These are phyloP conservation scores for Thomomys bottae DNA, from an alignment of 2,113 vertebrate genomes.

Conservation along the genomic window DNA sequence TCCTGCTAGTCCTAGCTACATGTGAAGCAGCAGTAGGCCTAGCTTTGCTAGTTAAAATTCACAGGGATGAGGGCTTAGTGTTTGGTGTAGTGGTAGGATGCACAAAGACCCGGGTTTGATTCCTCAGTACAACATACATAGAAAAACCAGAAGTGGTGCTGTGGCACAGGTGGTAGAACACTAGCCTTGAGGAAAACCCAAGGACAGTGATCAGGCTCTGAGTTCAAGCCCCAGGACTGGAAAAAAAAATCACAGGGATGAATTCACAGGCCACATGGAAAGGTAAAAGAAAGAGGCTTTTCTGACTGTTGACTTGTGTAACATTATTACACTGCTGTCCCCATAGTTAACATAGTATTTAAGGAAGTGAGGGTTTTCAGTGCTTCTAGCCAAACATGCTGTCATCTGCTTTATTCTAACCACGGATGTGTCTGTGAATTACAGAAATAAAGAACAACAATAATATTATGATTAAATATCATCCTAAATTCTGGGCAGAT, in stretches of 20 bases:
- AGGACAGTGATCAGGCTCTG: too few relatives aligned
- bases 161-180: too few relatives aligned
- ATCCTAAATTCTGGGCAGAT: constrained; percentile 96
- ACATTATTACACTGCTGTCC: not conserved
- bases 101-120: too few relatives aligned
- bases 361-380: not conserved
- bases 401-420: constrained; percentile 23
- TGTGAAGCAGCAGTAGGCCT: too few relatives aligned
- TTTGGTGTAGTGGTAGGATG: too few relatives aligned
- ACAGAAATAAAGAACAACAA: constrained; percentile 94
- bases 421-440: constrained; percentile 60
- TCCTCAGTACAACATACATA: too few relatives aligned
- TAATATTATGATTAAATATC: constrained; percentile 92
- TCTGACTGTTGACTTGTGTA: not conserved
- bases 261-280: not conserved
- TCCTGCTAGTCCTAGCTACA: too few relatives aligned
- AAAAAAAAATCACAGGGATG: not conserved
- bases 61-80: too few relatives aligned
- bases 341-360: not conserved
- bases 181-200: too few relatives aligned
- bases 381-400: not conserved
- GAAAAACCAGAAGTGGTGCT: too few relatives aligned
- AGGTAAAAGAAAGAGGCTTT: not conserved
- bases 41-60: too few relatives aligned
- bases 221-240: too few relatives aligned